Evolutionary conservation across 2,797 vertebrate species (phyloP), one percentile per base, ranked within the genome.

Genomic region (Erethizon dorsatum): DNA sequence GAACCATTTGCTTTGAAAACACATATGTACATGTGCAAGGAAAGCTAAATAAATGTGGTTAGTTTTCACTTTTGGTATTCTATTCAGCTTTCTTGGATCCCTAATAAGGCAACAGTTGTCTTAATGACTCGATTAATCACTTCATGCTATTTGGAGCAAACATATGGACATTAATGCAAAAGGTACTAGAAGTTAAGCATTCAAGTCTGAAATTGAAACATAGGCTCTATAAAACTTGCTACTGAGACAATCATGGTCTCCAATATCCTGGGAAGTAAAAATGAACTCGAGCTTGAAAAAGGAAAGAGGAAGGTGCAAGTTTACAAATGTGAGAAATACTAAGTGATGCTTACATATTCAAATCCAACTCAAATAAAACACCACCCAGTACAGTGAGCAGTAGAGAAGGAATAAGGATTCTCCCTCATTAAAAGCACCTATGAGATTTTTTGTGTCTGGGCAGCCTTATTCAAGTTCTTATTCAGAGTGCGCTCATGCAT

Each of bases 111-210:
- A 97, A 91, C 8, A 78, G 87, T 93, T 94, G 75, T 83, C 41
- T 90, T 88, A 97, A 97, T 96, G 96, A 94, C 83, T 97, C 87
- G 86, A 56, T 97, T 94, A 83, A 96, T 98, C 93, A 91, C 84
- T 93, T 63, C 52, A 59, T 89, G 69, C 45, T 93, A 94, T 93
- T 90, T 94, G 90, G 56, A 97, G 71, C 22, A 91, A 96, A 93
- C 79, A 94, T 45, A 83, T 87, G 75, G 75, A 89, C 41, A 83
- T 96, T 84, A 91, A 96, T 11, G 12, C 52, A 91, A 91, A 94
- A 80, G 57, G 57, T 93, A 91, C 47, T 59, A 95, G 59, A 91
- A 90, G 8, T 92, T 95, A 93, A 90, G 77, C 50, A 78, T 85
- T 92, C 59, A 78, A 93, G 45, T 92, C 73, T 96, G 92, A 96